Evolutionary conservation across 2,797 vertebrate genomes (phyloP).

Genomic region (Potorous gilbertii): DNA sequence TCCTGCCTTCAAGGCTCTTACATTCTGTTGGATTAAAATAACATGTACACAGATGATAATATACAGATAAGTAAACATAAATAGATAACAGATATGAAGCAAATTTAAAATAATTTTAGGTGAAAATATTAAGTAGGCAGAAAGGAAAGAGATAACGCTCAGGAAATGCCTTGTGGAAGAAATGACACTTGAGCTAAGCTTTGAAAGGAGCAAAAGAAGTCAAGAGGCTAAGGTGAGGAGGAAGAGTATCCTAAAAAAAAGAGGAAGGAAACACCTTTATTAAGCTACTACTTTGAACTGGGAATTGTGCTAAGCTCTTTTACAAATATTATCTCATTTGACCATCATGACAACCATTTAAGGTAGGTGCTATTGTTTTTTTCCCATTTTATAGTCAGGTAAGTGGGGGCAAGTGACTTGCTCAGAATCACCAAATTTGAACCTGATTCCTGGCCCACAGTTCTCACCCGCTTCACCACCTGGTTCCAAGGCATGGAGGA

Average conservation of each 20-base stretch:
- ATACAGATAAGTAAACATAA: neutral
- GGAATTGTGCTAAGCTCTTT: neutral
- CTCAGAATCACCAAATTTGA: neutral
- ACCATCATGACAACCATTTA: neutral
- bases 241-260: neutral
- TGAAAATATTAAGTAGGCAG: neutral
- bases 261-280: neutral
- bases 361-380: neutral
- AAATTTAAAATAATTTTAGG: neutral
- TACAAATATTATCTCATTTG: neutral
- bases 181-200: neutral
- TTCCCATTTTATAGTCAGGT: neutral
- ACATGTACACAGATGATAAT: neutral
- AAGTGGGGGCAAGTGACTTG: neutral
- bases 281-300: neutral
- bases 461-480: neutral
- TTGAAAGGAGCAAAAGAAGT: neutral
- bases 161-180: neutral
- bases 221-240: neutral
- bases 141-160: neutral
- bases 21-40: neutral
- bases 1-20: neutral
- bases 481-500: neutral
- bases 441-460: neutral
- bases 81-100: neutral